Evolutionary conservation across 2,113 vertebrate genomes (phyloP).

Genomic region (rat (Rattus norvegicus)): DNA sequence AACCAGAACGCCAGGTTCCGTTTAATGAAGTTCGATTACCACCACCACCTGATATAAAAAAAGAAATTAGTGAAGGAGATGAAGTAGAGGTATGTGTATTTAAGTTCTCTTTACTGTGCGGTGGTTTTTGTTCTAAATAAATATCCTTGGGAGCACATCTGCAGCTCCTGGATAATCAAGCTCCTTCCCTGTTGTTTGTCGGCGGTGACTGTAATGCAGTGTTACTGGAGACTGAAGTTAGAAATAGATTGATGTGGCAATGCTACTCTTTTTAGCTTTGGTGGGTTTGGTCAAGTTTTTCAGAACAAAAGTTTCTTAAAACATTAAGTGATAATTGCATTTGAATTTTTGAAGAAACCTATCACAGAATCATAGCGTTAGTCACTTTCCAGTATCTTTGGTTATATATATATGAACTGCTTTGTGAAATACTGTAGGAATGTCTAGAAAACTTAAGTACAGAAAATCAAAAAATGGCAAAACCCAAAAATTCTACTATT

Average conservation of each 20-base stretch:
- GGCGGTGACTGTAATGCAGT: background rate
- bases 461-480: background rate
- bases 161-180: background rate
- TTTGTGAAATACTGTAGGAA: conserved; percentile 38
- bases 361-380: background rate
- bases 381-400: conserved; percentile 20
- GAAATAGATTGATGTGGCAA: background rate
- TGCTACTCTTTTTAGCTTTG: conserved; percentile 13
- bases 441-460: background rate
- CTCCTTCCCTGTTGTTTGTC: background rate
- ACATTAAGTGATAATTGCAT: conserved; percentile 4
- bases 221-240: conserved; percentile 9
- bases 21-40: conserved; percentile 96
- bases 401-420: background rate
- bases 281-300: conserved; percentile 16
- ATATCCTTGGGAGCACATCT: conserved; percentile 24
- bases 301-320: conserved; percentile 16
- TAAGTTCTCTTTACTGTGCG: conserved; percentile 4
- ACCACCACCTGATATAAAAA: conserved; percentile 94
- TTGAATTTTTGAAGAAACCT: conserved; percentile 38
- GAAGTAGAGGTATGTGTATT: conserved; percentile 95
- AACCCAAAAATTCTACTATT: background rate
- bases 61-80: conserved; percentile 97
- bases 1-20: conserved; percentile 97
- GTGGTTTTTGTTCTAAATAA: conserved; percentile 31